Evolutionary conservation across 2,888 invertebrate species (phyloP).

Genomic region (Agriopis leucophaearia): DNA sequence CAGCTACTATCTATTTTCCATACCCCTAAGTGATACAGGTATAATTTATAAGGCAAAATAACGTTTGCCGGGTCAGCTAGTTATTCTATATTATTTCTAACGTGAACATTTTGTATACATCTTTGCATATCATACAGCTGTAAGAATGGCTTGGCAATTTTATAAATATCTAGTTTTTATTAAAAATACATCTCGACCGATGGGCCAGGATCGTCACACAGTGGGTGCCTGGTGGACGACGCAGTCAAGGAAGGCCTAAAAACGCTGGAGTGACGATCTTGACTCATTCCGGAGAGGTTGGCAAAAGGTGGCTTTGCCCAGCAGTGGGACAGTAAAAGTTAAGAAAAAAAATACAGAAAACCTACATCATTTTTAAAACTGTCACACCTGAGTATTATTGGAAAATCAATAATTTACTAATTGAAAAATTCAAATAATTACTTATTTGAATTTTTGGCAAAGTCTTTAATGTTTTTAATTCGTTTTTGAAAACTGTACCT

Average conservation of each 20-base stretch:
- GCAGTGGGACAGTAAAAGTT: too few species aligned
- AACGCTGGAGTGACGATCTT: too few species aligned
- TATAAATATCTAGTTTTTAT: slow-evolving; percentile 4
- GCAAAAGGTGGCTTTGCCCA: too few species aligned
- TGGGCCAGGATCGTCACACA: too few species aligned
- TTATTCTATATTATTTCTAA: neutral
- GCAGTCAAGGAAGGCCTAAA: too few species aligned
- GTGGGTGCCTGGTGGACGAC: too few species aligned
- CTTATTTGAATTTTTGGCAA: slow-evolving; percentile 3
- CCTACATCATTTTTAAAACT: neutral
- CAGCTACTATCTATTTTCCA: too few species aligned
- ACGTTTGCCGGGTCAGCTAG: too few species aligned
- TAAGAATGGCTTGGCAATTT: slow-evolving; percentile 40
- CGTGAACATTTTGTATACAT: slow-evolving; percentile 35
- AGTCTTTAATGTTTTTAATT: neutral
- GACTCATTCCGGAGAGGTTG: too few species aligned
- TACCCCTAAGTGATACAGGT: too few species aligned
- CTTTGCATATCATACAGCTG: slow-evolving; percentile 44
- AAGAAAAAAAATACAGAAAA: slow-evolving; percentile 9
- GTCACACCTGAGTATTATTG: slow-evolving; percentile 10
- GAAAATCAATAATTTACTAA: slow-evolving; percentile 27
- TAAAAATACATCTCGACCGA: too few species aligned
- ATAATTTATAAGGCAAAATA: too few species aligned
- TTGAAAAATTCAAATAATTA: slow-evolving; percentile 22
- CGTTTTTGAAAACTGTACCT: slow-evolving; percentile 10